These are phyloP conservation scores for Papilio protenor DNA, from an alignment of 2,888 invertebrate species.

Conservation along the genomic window DNA sequence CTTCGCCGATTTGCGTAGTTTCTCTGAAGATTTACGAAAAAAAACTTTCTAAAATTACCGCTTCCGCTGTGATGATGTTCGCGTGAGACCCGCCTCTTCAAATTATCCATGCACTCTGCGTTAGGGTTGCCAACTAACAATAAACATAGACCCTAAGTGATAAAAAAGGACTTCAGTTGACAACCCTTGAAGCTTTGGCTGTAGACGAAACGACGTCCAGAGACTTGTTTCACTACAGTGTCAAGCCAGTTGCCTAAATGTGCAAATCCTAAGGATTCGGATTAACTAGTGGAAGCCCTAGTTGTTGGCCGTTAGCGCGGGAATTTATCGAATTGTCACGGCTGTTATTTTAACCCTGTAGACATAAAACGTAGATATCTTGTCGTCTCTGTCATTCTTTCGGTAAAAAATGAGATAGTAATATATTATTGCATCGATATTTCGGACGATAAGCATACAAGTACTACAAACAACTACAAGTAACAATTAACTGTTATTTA, in stretches of 20 bases:
- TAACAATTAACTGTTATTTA: neutral
- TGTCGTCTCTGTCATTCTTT: neutral
- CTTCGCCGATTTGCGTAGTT: conserved; percentile 18
- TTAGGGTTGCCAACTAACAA: neutral
- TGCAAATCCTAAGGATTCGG: neutral
- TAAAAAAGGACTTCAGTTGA: neutral
- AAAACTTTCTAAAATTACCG: conserved; percentile 36
- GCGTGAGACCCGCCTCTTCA: conserved; percentile 26
- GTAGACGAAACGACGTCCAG: neutral
- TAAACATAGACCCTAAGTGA: neutral
- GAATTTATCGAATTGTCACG: conserved; percentile 1
- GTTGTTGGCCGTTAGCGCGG: neutral
- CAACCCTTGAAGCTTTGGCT: neutral
- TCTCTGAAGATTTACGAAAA: conserved; percentile 18
- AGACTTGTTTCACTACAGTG: neutral
- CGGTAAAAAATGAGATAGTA: neutral
- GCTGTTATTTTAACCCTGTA: neutral
- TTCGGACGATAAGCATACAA: neutral
- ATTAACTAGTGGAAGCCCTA: neutral
- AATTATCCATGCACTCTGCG: conserved; percentile 15
- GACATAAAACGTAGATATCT: neutral
- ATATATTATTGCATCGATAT: neutral
- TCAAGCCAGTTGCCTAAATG: neutral
- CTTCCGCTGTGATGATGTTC: conserved; percentile 27
- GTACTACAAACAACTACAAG: neutral